Evolutionary conservation across 2,888 invertebrate species (phyloP).

Genomic region (Lithodes maja): DNA sequence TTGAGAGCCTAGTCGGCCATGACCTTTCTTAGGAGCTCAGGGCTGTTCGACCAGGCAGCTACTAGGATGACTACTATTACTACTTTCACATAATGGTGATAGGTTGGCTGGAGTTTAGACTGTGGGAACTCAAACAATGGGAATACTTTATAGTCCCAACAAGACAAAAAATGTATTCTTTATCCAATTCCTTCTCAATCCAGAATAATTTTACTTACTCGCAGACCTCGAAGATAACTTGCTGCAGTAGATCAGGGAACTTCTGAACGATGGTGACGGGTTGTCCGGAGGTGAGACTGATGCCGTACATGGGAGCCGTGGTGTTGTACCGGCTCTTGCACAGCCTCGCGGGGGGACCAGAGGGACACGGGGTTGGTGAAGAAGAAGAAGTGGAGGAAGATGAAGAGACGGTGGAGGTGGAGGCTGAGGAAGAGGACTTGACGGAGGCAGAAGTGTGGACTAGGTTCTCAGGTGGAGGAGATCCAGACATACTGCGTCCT

Average conservation of each 20-base stretch:
- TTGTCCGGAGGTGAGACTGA: conserved; percentile 92
- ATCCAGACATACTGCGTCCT: conserved; percentile 38
- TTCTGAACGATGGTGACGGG: conserved; percentile 96
- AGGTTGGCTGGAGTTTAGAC: too few species aligned
- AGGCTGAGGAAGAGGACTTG: conserved; percentile 34
- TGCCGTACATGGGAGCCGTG: conserved; percentile 96
- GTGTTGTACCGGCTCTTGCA: conserved; percentile 94
- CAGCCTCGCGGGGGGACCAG: conserved; percentile 84
- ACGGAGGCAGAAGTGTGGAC: conserved; percentile 39
- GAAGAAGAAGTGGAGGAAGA: conserved; percentile 23
- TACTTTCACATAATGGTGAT: too few species aligned
- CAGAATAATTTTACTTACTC: conserved; percentile 81
- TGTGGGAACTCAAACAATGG: too few species aligned
- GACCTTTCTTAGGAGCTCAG: too few species aligned
- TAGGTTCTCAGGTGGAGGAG: conserved; percentile 18
- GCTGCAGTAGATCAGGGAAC: conserved; percentile 92
- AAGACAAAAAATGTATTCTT: too few species aligned
- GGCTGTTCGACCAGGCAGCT: too few species aligned
- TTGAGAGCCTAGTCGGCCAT: too few species aligned
- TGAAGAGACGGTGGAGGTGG: neutral
- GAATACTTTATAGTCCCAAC: too few species aligned
- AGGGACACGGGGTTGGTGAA: conserved; percentile 75
- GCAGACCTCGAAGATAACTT: conserved; percentile 94
- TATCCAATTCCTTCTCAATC: too few species aligned
- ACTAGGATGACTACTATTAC: too few species aligned